Percentiles rank a stretch among this genome's conserved stretches.
Conservation (phyloP, 2,797 vertebrate species). For the Danio choprae region DNA sequence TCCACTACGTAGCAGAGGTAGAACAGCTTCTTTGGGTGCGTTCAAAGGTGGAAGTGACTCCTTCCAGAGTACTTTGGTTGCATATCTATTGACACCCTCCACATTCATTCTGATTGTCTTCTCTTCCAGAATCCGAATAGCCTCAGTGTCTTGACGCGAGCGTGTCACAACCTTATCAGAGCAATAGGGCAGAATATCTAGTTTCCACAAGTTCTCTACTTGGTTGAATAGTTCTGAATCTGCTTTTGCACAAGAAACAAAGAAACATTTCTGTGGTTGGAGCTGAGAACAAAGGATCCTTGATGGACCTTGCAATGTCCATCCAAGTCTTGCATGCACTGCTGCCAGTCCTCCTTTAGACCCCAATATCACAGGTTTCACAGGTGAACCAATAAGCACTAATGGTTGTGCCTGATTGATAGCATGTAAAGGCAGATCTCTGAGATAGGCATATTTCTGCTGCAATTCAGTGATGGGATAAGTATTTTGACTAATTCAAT, state of each 20-base stretch:
- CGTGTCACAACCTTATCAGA: too few species aligned
- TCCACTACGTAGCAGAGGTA: neutral
- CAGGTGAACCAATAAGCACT: neutral
- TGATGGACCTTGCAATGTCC: conserved; percentile 36
- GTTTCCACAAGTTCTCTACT: too few species aligned
- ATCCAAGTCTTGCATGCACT: conserved; percentile 6
- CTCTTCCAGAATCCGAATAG: neutral
- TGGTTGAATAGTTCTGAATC: too few species aligned
- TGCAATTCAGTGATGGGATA: too few species aligned
- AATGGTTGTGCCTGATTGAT: neutral
- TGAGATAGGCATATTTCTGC: too few species aligned
- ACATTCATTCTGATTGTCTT: neutral
- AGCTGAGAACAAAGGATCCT: too few species aligned
- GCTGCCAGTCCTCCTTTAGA: conserved; percentile 9
- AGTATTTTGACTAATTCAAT: too few species aligned
- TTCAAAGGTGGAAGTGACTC: neutral
- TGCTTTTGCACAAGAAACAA: too few species aligned
- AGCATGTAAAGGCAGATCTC: too few species aligned
- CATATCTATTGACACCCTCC: neutral
- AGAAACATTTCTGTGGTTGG: too few species aligned
- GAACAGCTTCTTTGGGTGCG: conserved; percentile 33
- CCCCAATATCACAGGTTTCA: conserved; percentile 3
- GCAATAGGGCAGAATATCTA: neutral
- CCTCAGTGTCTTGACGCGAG: neutral
- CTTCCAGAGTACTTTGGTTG: neutral